These are phyloP conservation scores for Cricetomys ansorgei DNA, from an alignment of 2,113 vertebrate genomes.

Conservation along the genomic window DNA sequence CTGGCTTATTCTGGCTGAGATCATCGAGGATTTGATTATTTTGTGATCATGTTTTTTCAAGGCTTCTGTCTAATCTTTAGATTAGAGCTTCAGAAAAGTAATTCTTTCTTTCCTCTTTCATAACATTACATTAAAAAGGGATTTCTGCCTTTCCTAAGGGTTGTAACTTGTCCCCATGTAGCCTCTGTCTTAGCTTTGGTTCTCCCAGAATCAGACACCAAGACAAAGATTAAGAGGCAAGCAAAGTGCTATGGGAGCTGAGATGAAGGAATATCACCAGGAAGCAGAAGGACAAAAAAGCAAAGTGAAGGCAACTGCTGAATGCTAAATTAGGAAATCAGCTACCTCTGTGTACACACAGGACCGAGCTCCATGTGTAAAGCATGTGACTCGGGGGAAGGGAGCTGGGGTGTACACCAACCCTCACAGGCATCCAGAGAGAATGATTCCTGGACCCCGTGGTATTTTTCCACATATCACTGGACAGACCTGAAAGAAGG, in stretches of 20 bases:
- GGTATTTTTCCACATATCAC: background rate
- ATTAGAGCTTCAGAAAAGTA: slow-evolving; percentile 65
- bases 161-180: background rate
- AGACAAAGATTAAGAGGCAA: background rate
- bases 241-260: background rate
- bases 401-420: background rate
- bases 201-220: background rate
- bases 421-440: background rate
- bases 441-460: background rate
- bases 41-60: slow-evolving; percentile 69
- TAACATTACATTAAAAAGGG: slow-evolving; percentile 71
- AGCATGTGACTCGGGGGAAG: background rate
- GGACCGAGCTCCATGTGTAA: background rate
- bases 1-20: slow-evolving; percentile 56
- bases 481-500: background rate
- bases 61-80: slow-evolving; percentile 68
- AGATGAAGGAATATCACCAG: background rate
- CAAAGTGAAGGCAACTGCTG: background rate
- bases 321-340: background rate
- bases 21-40: slow-evolving; percentile 73
- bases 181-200: background rate
- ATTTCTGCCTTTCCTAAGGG: slow-evolving; percentile 56
- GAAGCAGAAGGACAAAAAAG: background rate
- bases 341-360: background rate
- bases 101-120: slow-evolving; percentile 70